Percentiles rank a stretch among this genome's conserved stretches.
These are phyloP conservation scores for Tachyglossus aculeatus DNA, from an alignment of 2,797 vertebrate genomes.

Conservation along the genomic window DNA sequence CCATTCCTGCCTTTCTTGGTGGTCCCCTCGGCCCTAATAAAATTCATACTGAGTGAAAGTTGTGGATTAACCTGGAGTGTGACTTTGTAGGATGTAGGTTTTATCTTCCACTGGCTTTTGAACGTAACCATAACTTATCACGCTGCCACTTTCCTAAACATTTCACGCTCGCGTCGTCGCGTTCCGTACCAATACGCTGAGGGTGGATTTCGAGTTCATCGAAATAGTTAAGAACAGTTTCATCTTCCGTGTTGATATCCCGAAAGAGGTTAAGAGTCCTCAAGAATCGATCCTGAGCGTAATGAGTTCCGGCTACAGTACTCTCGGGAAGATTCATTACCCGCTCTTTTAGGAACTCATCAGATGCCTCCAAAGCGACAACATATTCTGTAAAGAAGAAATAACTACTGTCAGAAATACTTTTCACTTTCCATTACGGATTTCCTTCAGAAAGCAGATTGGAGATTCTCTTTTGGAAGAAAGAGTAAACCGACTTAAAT, in stretches of 20 bases:
- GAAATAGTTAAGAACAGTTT: constrained; percentile 84
- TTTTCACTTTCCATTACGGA: too few relatives aligned
- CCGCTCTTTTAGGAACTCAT: constrained; percentile 85
- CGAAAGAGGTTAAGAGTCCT: constrained; percentile 75
- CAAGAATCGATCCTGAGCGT: constrained; percentile 79
- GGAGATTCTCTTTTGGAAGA: too few relatives aligned
- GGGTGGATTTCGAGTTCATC: constrained; percentile 83
- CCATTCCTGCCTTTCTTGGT: too few relatives aligned
- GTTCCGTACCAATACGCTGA: constrained; percentile 80
- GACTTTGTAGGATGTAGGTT: too few relatives aligned
- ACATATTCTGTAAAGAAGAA: constrained; percentile 79
- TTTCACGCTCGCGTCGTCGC: neutral
- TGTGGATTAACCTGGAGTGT: too few relatives aligned
- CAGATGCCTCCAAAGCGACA: constrained; percentile 82
- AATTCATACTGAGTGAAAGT: too few relatives aligned
- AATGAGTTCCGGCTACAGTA: constrained; percentile 78
- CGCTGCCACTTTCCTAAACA: fast-evolving
- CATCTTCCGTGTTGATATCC: constrained; percentile 75
- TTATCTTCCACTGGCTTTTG: too few relatives aligned
- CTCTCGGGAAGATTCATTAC: constrained; percentile 86
- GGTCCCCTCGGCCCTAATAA: too few relatives aligned
- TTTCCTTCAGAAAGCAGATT: too few relatives aligned
- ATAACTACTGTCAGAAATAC: constrained; percentile 23
- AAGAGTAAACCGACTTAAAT: too few relatives aligned
- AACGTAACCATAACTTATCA: too few relatives aligned